A percentile compares a stretch with the other conserved stretches of the same genome.
phyloP scores from a whole-genome alignment of 2,797 vertebrate species.

The Epinephelus coioides region DNA sequence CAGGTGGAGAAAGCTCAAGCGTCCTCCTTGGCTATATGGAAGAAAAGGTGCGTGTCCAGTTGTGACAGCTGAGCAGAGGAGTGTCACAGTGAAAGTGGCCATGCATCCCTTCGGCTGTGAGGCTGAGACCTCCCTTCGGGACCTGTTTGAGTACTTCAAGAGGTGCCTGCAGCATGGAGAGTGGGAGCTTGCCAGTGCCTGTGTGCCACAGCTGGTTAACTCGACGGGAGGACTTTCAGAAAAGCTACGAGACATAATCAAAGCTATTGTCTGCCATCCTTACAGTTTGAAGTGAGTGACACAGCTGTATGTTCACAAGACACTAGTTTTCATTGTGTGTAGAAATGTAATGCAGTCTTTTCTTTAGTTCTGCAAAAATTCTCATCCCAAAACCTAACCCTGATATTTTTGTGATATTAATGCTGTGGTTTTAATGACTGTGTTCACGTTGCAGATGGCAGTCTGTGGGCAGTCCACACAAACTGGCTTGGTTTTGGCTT shows the following conservation, averaged over 20 bases:
- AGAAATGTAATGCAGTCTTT: neutral
- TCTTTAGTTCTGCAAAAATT: neutral
- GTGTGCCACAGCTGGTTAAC: conserved; percentile 89
- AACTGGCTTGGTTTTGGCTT: conserved; percentile 95
- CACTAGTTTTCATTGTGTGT: neutral
- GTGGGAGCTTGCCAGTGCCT: conserved; percentile 94
- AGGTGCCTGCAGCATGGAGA: conserved; percentile 88
- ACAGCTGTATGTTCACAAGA: neutral
- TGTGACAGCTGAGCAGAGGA: conserved; percentile 40
- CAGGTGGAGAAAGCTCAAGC: conserved; percentile 53
- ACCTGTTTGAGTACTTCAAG: conserved; percentile 91
- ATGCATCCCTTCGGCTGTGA: conserved; percentile 92
- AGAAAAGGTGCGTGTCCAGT: conserved; percentile 15
- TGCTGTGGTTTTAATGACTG: neutral
- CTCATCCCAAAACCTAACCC: neutral
- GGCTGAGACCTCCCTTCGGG: conserved; percentile 87
- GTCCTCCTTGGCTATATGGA: neutral
- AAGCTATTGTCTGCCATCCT: conserved; percentile 88
- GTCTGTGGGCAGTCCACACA: conserved; percentile 88
- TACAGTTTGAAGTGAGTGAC: conserved; percentile 85
- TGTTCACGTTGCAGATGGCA: conserved; percentile 81
- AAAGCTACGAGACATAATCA: conserved; percentile 86
- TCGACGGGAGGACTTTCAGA: conserved; percentile 77
- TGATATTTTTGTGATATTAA: neutral
- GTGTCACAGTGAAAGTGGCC: conserved; percentile 32